phyloP scores from a whole-genome alignment of 1,140 invertebrate species.

The Venustaconcha ellipsiformis region DNA sequence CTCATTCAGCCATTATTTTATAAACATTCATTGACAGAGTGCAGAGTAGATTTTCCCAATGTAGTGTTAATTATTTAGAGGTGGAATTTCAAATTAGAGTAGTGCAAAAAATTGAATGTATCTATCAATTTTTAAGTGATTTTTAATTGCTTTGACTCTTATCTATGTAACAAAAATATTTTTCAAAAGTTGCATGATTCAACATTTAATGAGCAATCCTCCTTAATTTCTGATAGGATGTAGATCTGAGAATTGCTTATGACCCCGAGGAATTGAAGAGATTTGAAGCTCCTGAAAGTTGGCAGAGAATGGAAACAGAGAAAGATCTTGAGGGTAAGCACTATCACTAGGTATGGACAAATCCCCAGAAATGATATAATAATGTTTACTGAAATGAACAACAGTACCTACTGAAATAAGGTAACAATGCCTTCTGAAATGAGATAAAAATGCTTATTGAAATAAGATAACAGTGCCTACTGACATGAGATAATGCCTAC shows the following conservation, averaged over 20 bases:
- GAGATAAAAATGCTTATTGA: no score
- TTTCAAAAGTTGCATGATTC: neutral
- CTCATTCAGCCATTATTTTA: no score
- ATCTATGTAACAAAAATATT: neutral
- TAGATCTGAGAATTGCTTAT: conserved; percentile 30
- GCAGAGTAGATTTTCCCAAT: no score
- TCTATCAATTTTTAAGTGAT: neutral
- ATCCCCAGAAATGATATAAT: no score
- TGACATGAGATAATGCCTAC: no score
- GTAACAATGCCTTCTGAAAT: no score
- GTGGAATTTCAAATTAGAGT: neutral
- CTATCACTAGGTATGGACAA: no score
- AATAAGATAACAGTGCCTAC: no score
- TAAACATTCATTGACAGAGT: no score
- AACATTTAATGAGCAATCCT: neutral
- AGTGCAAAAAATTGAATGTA: neutral
- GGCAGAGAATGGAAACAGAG: conserved; percentile 33
- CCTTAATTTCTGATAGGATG: neutral
- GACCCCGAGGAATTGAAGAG: conserved; percentile 27
- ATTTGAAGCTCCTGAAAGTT: conserved; percentile 27
- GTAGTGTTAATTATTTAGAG: no score
- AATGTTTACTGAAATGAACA: no score
- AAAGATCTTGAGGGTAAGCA: conserved; percentile 23
- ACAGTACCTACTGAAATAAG: no score
- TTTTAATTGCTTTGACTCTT: neutral